Conservation (phyloP, 2,797 vertebrate genomes). For the Eupleurogrammus muticus region DNA sequence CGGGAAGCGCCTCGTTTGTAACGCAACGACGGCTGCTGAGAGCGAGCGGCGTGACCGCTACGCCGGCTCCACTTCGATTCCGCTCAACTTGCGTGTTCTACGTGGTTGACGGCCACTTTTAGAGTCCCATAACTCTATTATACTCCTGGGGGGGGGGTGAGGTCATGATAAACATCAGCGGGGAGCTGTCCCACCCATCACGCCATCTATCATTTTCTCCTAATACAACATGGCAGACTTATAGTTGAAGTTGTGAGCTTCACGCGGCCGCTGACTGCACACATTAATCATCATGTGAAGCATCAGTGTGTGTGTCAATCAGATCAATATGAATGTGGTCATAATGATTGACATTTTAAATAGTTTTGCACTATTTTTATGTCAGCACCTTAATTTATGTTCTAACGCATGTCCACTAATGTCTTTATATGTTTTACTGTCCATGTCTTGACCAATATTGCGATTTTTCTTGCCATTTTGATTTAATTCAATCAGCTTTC, state of each 20-base stretch:
- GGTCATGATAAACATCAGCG: slow-evolving; percentile 73
- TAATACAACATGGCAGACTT: slow-evolving; percentile 36
- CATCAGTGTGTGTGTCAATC: not conserved
- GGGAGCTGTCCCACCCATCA: slow-evolving; percentile 52
- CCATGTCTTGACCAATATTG: too few relatives aligned
- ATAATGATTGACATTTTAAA: too few relatives aligned
- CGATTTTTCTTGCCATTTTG: too few relatives aligned
- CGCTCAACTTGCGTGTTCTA: slow-evolving; percentile 34
- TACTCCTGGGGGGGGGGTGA: slow-evolving; percentile 57
- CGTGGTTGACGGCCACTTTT: slow-evolving; percentile 67
- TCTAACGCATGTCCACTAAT: too few relatives aligned
- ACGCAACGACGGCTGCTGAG: slow-evolving; percentile 44
- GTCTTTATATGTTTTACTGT: too few relatives aligned
- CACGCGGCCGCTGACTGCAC: slow-evolving; percentile 1
- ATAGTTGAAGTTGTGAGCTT: slow-evolving; percentile 33
- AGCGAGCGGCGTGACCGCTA: slow-evolving; percentile 48
- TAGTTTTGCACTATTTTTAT: too few relatives aligned
- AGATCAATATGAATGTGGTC: slow-evolving; percentile 23
- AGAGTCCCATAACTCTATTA: slow-evolving; percentile 80
- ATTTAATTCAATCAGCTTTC: too few relatives aligned
- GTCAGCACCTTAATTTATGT: too few relatives aligned
- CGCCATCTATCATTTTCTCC: slow-evolving; percentile 16
- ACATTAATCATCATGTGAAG: slow-evolving; percentile 23
- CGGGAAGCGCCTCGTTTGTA: slow-evolving; percentile 45
- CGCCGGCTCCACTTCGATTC: slow-evolving; percentile 47